A percentile compares a stretch with the other conserved stretches of the same genome.
These are phyloP conservation scores for Lymantria monacha DNA, from an alignment of 2,888 invertebrate genomes.

Conservation along the genomic window DNA sequence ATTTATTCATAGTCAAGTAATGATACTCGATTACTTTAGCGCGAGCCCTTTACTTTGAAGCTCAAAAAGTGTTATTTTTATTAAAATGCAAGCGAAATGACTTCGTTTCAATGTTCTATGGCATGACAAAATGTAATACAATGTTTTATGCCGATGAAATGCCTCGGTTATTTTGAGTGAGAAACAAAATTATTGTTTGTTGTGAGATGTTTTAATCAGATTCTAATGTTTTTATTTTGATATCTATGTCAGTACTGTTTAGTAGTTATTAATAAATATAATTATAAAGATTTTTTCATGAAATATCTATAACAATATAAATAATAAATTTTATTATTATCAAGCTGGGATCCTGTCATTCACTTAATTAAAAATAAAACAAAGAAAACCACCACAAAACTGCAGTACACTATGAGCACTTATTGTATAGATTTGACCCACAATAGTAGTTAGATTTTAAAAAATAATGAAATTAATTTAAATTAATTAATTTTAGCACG, in stretches of 20 bases:
- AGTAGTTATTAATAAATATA: too few relatives aligned
- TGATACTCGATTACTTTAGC: conserved; percentile 80
- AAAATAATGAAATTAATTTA: too few relatives aligned
- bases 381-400: too few relatives aligned
- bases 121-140: conserved; percentile 12
- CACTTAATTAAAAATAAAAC: too few relatives aligned
- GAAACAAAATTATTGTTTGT: conserved; percentile 4
- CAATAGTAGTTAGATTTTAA: too few relatives aligned
- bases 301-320: too few relatives aligned
- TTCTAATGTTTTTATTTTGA: conserved; percentile 4
- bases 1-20: conserved; percentile 81
- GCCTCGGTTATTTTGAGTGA: conserved; percentile 12
- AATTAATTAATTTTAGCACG: too few relatives aligned
- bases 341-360: too few relatives aligned
- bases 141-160: conserved; percentile 25
- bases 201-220: conserved; percentile 7
- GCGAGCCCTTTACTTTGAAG: conserved; percentile 71
- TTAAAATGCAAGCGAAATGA: conserved; percentile 61
- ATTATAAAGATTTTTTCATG: too few relatives aligned
- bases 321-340: too few relatives aligned
- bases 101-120: conserved; percentile 45
- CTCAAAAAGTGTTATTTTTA: conserved; percentile 68
- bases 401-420: too few relatives aligned
- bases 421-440: too few relatives aligned
- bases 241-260: neutral